Evolutionary conservation across 2,888 invertebrate genomes (phyloP).

Genomic region (Fragum sueziense): DNA sequence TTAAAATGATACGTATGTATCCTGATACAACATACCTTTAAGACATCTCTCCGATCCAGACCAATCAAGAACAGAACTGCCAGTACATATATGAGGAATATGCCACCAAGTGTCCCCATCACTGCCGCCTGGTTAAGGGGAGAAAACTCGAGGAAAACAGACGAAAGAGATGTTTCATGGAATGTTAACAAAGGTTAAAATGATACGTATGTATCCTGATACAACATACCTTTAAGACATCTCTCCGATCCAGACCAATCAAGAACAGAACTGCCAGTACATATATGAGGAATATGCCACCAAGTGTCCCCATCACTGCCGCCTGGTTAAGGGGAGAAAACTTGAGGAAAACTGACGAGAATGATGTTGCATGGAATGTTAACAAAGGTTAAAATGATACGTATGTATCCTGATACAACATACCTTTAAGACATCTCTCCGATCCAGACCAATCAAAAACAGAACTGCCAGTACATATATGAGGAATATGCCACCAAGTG

Average conservation of each 20-base stretch:
- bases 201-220: too few relatives aligned
- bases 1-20: too few relatives aligned
- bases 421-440: slow-evolving; percentile 71
- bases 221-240: slow-evolving; percentile 68
- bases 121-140: slow-evolving; percentile 79
- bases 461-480: slow-evolving; percentile 72
- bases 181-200: too few relatives aligned
- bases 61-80: slow-evolving; percentile 73
- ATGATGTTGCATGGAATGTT: too few relatives aligned
- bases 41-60: slow-evolving; percentile 73
- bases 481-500: slow-evolving; percentile 74
- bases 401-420: too few relatives aligned
- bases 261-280: slow-evolving; percentile 77
- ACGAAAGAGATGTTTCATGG: too few relatives aligned
- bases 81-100: slow-evolving; percentile 66
- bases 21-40: slow-evolving; percentile 64
- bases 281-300: slow-evolving; percentile 73
- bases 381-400: too few relatives aligned
- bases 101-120: slow-evolving; percentile 77
- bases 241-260: slow-evolving; percentile 77
- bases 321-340: slow-evolving; percentile 73
- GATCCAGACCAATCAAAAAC: slow-evolving; percentile 80
- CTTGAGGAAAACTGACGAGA: slow-evolving; percentile 81
- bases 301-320: slow-evolving; percentile 79
- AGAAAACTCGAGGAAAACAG: slow-evolving; percentile 77